These are phyloP conservation scores for Melanotaenia nigrans DNA, from an alignment of 2,797 vertebrate genomes.

Conservation along the genomic window DNA sequence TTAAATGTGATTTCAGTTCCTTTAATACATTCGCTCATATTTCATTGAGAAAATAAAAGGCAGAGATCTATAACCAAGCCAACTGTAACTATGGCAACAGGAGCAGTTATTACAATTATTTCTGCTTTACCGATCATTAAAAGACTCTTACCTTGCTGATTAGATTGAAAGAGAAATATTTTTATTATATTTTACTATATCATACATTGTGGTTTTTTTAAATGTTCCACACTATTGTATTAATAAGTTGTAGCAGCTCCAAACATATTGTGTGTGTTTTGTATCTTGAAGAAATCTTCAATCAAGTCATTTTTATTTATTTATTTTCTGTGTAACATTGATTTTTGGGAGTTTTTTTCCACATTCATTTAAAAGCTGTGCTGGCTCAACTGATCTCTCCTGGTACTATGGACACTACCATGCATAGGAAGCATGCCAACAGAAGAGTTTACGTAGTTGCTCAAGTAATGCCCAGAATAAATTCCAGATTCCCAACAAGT, in stretches of 20 bases:
- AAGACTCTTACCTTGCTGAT: background rate
- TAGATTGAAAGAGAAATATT: background rate
- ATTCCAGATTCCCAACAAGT: background rate
- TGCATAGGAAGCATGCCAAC: background rate
- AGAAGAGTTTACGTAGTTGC: background rate
- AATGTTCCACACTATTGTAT: background rate
- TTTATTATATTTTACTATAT: background rate
- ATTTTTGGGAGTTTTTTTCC: background rate
- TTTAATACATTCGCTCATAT: background rate
- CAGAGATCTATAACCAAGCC: background rate
- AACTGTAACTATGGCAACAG: constrained; percentile 26
- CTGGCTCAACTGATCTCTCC: background rate
- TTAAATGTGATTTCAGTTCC: background rate
- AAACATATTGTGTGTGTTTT: background rate
- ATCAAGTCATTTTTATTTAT: background rate
- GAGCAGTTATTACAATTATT: background rate
- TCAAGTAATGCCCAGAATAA: background rate
- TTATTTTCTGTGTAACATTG: background rate
- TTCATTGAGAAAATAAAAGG: background rate
- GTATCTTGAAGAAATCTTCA: background rate
- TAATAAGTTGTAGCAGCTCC: background rate
- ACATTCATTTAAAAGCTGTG: background rate
- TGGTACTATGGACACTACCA: background rate
- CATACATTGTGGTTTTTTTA: background rate
- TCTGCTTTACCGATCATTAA: background rate